A percentile compares a stretch with the other conserved stretches of the same genome.
These are phyloP conservation scores for Lethenteron reissneri DNA, from an alignment of 2,113 vertebrate genomes.

Conservation along the genomic window DNA sequence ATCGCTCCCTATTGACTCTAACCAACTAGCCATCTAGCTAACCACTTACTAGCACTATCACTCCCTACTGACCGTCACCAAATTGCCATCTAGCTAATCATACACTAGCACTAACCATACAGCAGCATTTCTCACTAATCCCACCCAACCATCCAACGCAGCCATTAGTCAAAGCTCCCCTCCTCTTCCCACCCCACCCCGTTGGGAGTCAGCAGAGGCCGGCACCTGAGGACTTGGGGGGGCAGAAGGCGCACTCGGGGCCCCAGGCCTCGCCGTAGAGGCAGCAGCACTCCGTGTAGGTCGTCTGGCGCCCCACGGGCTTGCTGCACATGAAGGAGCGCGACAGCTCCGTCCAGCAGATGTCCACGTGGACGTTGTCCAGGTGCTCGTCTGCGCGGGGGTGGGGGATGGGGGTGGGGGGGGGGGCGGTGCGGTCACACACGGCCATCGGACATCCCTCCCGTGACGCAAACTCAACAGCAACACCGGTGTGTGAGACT, in stretches of 20 bases:
- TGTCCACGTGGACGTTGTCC: conserved; percentile 33
- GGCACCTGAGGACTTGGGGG: conserved; percentile 33
- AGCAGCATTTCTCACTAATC: background rate
- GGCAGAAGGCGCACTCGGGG: conserved; percentile 55
- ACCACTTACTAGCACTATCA: too few species aligned
- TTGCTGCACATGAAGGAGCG: conserved; percentile 43
- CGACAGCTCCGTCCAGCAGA: conserved; percentile 59
- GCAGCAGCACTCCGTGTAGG: conserved; percentile 60
- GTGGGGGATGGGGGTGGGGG: background rate
- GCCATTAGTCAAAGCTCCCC: background rate
- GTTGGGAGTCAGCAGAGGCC: background rate
- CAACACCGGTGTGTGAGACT: too few species aligned
- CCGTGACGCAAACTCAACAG: too few species aligned
- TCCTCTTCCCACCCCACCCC: background rate
- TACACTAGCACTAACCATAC: background rate
- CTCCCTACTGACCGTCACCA: too few species aligned
- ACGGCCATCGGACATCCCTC: too few species aligned
- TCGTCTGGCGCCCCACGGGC: conserved; percentile 33
- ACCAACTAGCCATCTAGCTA: too few species aligned
- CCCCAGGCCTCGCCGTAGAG: conserved; percentile 56
- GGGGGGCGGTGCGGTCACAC: too few species aligned
- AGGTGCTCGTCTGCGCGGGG: conserved; percentile 26
- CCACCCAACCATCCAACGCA: background rate
- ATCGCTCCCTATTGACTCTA: too few species aligned
- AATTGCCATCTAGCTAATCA: background rate